Evolutionary conservation across 2,113 vertebrate species (phyloP).

Genomic region (Acrocephalus arundinaceus): DNA sequence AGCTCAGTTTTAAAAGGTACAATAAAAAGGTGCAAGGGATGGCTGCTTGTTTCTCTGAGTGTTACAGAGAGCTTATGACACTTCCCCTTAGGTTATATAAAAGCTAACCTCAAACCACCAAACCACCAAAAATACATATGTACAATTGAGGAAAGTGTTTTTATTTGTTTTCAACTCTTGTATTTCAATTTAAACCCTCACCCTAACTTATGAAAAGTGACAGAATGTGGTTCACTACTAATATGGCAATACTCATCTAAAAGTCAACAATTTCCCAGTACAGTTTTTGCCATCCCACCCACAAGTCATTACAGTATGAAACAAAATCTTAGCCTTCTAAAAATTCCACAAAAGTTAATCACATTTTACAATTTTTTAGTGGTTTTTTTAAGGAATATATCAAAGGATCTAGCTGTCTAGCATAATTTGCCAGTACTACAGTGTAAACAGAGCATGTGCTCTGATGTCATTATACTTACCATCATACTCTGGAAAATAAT

Average conservation of each 20-base stretch:
- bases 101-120: neutral
- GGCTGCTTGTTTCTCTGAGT: neutral
- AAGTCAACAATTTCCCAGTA: neutral
- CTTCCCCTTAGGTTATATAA: neutral
- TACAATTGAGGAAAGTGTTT: neutral
- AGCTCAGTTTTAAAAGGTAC: neutral
- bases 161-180: neutral
- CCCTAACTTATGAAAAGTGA: neutral
- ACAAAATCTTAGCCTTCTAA: neutral
- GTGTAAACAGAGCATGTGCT: neutral
- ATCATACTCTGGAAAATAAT: conserved; percentile 95
- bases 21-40: neutral
- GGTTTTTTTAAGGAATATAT: neutral
- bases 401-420: neutral
- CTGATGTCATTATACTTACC: conserved; percentile 75
- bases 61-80: neutral
- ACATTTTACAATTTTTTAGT: neutral
- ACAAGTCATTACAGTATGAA: neutral
- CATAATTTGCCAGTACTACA: neutral
- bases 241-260: neutral
- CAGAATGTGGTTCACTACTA: neutral
- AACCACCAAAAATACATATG: neutral
- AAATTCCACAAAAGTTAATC: neutral
- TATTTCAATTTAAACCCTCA: neutral
- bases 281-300: neutral